Evolutionary conservation across 2,888 invertebrate species (phyloP).

Genomic region (Shargacucullia verbasci): DNA sequence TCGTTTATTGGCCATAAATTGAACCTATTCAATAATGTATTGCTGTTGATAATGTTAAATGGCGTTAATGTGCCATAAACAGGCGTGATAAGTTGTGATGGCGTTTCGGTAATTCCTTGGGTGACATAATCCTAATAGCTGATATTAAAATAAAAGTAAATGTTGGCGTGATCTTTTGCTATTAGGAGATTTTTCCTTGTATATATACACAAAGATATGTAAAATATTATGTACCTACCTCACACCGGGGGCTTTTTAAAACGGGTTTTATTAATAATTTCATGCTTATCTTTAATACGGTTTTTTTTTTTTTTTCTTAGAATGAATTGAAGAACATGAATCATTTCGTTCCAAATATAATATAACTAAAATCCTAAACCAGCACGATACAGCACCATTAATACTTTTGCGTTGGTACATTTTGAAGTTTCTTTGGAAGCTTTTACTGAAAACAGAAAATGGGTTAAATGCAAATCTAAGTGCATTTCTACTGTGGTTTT

Average conservation of each 20-base stretch:
- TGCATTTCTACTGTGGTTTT: constrained; percentile 13
- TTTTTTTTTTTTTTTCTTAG: no score
- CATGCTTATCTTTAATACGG: no score
- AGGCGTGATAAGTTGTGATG: constrained; percentile 26
- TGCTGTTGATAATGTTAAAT: constrained; percentile 81
- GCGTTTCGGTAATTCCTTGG: constrained; percentile 22
- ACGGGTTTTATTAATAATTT: no score
- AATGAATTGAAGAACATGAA: no score
- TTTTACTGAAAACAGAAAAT: constrained; percentile 35
- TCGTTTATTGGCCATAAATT: constrained; percentile 82
- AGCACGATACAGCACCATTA: constrained; percentile 37
- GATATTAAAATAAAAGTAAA: constrained; percentile 5
- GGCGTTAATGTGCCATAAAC: constrained; percentile 69
- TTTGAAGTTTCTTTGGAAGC: constrained; percentile 25
- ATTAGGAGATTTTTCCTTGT: neutral
- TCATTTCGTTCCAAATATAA: constrained; percentile 19
- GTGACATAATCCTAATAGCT: constrained; percentile 31
- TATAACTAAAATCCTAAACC: constrained; percentile 16
- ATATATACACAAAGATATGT: no score
- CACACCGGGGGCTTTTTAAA: no score
- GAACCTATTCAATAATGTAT: constrained; percentile 80
- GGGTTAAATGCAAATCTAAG: constrained; percentile 22
- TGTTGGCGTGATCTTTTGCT: neutral
- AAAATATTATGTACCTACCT: no score
- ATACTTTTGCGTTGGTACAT: constrained; percentile 23